Conservation (phyloP, 2,113 vertebrate genomes). For the Polypterus senegalus region DNA sequence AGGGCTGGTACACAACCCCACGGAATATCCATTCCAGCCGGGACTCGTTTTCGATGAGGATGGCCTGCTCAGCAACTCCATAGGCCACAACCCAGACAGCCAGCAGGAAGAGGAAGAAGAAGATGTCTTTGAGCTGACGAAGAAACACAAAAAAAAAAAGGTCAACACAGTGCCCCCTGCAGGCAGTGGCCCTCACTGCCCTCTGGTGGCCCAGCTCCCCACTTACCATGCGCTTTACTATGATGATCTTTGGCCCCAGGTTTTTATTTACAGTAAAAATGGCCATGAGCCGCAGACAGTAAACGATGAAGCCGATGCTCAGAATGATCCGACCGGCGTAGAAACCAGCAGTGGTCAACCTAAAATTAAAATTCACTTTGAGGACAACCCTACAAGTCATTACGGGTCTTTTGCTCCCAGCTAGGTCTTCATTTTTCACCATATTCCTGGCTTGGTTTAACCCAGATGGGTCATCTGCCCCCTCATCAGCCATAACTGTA, state of each 20-base stretch:
- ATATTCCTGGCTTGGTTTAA: too few relatives aligned
- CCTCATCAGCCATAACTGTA: too few relatives aligned
- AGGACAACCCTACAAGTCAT: too few relatives aligned
- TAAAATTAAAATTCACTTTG: slow-evolving; percentile 24
- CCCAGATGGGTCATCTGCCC: too few relatives aligned
- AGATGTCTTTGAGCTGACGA: slow-evolving; percentile 85
- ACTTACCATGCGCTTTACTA: slow-evolving; percentile 86
- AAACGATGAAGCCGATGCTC: slow-evolving; percentile 84
- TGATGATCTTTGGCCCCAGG: slow-evolving; percentile 93
- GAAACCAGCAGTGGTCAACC: slow-evolving; percentile 53
- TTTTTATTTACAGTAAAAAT: slow-evolving; percentile 88
- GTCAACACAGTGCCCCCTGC: not conserved
- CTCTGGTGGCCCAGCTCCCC: not conserved
- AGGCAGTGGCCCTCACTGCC: not conserved
- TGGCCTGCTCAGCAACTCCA: slow-evolving; percentile 88
- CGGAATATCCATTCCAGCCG: slow-evolving; percentile 81
- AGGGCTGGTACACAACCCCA: slow-evolving; percentile 81
- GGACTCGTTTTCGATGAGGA: slow-evolving; percentile 82
- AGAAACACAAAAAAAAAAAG: not conserved
- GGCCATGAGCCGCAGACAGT: slow-evolving; percentile 90
- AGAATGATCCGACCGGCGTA: slow-evolving; percentile 76
- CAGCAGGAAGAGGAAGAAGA: slow-evolving; percentile 95
- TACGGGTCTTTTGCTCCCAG: too few relatives aligned
- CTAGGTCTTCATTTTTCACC: too few relatives aligned
- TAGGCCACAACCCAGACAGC: slow-evolving; percentile 93